Conservation (phyloP, 2,113 vertebrate species). For the Craseonycteris thonglongyai region DNA sequence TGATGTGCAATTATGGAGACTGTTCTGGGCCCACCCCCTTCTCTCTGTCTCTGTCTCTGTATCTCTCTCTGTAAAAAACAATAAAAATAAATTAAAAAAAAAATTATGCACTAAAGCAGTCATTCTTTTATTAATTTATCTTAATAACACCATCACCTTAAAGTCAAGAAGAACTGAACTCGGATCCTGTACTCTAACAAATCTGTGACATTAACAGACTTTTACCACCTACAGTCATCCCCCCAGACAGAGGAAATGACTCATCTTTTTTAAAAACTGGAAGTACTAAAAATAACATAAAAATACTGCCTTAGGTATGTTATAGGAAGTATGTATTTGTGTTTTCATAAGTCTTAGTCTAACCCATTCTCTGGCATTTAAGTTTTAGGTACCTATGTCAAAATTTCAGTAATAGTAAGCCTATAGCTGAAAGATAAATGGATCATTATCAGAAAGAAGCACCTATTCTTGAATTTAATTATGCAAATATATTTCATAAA, state of each 20-base stretch:
- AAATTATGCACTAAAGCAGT: background rate
- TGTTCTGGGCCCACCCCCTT: no score
- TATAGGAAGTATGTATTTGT: constrained; percentile 6
- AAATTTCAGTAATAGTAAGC: background rate
- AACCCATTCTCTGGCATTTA: background rate
- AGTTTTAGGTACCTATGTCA: background rate
- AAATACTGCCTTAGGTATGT: constrained; percentile 5
- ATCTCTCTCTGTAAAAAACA: no score
- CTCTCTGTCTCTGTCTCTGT: no score
- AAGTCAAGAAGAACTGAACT: constrained; percentile 7
- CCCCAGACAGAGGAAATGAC: constrained; percentile 63
- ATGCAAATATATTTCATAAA: background rate
- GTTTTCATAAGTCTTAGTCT: background rate
- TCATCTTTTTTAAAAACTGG: constrained; percentile 52
- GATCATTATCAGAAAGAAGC: background rate
- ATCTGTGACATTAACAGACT: constrained; percentile 43
- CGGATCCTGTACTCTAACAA: background rate
- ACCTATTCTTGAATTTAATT: background rate
- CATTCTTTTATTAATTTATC: background rate
- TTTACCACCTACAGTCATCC: background rate
- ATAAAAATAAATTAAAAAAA: no score
- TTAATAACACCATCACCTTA: background rate
- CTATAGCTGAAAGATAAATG: background rate
- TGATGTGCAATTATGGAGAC: no score
- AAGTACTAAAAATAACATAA: constrained; percentile 52